Base-by-base conservation (phyloP, 1,140 invertebrate genomes). In the Lethocerus indicus region DNA sequence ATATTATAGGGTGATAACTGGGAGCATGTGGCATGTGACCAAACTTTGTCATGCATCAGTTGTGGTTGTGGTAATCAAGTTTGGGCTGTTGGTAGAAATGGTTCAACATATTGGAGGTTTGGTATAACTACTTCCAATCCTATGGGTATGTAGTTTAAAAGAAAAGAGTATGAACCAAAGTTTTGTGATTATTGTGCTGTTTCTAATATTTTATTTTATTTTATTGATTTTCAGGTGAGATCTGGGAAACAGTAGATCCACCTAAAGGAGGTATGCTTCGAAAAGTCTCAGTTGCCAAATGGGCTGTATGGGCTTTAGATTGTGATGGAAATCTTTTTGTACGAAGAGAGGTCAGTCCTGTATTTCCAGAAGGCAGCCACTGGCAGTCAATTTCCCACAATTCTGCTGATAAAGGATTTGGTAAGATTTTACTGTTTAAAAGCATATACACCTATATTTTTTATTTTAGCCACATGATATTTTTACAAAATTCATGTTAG, bases 81-180 rank as follows among this genome's bases (percentile, higher is more conserved):
- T n/a, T 93, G 88, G 88, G 83, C 81, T 2, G 74, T 87, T 24
- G 83, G 82, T 1, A 75, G 76, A 56, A 88, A 87, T 67, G 87
- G 87, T 28, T 85, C 84, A 53, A 74, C 83, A 5, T 90, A 82
- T 62, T 82, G 75, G 66, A 69, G 82, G 54, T 73, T 78, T 58
- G 82, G 81, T 2, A 75, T 85, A 27, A 75, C 66, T 14, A 57
- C 65, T 36, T 67, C 74, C 20, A 79, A 78, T 62, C 75, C 77
- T 13, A 69, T 71, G 58, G 82, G 81, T 62, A 65, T 67, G 51
- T 62, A 56, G 7, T 9, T 32, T n/a, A 32, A 32, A n/a, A 32
- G 7, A 9, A n/a, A 32, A 32, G 29, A n/a, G 7, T 9, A n/a
- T 32, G 7, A 9, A 32, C 29, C 7, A 42, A 13, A 3, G 3